A percentile compares a stretch with the other conserved stretches of the same genome.
These are phyloP conservation scores for Plectropomus leopardus DNA, from an alignment of 2,113 vertebrate genomes.

Conservation along the genomic window DNA sequence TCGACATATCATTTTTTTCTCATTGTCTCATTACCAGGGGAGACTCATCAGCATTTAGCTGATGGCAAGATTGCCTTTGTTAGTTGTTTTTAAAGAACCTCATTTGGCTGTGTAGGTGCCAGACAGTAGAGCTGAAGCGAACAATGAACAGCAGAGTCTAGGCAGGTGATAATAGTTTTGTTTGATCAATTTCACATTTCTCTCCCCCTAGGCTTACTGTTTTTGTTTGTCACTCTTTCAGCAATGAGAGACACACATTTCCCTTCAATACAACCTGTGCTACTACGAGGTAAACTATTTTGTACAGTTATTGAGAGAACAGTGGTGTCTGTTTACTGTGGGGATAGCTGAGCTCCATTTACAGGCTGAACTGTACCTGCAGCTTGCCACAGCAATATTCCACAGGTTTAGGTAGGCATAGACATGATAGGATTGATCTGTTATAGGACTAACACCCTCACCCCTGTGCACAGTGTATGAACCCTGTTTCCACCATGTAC, in stretches of 20 bases:
- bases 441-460: background rate
- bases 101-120: slow-evolving; percentile 12
- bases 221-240: slow-evolving; percentile 50
- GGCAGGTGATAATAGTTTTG: slow-evolving; percentile 45
- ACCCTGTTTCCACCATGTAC: background rate
- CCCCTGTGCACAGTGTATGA: background rate
- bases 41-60: slow-evolving; percentile 12
- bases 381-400: background rate
- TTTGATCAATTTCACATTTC: slow-evolving; percentile 58
- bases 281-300: slow-evolving; percentile 1
- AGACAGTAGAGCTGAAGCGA: background rate
- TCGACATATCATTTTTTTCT: slow-evolving; percentile 15
- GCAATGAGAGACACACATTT: slow-evolving; percentile 46
- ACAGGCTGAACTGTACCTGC: background rate
- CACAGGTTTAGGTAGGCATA: background rate
- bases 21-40: slow-evolving; percentile 27
- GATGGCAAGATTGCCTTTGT: slow-evolving; percentile 26
- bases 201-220: slow-evolving; percentile 24
- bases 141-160: slow-evolving; percentile 36
- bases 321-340: slow-evolving; percentile 34
- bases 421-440: background rate
- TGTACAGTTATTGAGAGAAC: slow-evolving; percentile 42
- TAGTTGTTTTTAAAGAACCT: slow-evolving; percentile 34
- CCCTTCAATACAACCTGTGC: slow-evolving; percentile 26
- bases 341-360: slow-evolving; percentile 11